phyloP scores from a whole-genome alignment of 2,797 vertebrate species.

The Cercopithecus diana region DNA sequence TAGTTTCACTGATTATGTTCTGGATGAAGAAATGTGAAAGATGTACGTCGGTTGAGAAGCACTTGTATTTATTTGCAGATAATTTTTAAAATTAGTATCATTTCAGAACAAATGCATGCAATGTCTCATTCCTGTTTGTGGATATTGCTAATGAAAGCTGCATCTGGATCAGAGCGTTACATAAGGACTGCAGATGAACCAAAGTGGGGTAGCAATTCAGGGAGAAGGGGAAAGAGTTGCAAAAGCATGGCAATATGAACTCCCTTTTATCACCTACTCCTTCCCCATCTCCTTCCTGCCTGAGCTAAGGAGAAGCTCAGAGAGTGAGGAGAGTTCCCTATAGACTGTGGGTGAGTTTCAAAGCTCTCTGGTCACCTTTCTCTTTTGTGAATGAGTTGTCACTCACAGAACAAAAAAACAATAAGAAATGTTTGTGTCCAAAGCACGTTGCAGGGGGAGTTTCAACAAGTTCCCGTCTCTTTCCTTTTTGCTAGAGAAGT shows the following conservation, averaged over 20 bases:
- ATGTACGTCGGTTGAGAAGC: neutral
- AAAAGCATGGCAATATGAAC: neutral
- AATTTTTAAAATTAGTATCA: neutral
- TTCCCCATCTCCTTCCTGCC: neutral
- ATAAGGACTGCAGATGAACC: neutral
- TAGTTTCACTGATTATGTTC: neutral
- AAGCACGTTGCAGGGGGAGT: neutral
- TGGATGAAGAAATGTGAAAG: constrained; percentile 14
- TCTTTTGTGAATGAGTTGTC: constrained; percentile 37
- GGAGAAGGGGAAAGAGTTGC: neutral
- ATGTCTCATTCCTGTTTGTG: neutral
- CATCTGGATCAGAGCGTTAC: neutral
- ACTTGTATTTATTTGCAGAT: constrained; percentile 45
- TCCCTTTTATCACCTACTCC: neutral
- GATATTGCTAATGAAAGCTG: neutral
- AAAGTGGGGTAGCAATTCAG: neutral
- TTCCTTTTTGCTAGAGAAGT: constrained; percentile 40
- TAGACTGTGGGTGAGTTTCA: neutral
- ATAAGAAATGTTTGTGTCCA: neutral
- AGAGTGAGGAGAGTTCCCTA: neutral
- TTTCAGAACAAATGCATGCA: neutral
- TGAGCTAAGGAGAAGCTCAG: neutral
- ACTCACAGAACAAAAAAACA: neutral
- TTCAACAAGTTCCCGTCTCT: neutral
- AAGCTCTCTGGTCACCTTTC: neutral